Base-by-base conservation (phyloP, 2,888 invertebrate genomes). In the Zootermopsis nevadensis region DNA sequence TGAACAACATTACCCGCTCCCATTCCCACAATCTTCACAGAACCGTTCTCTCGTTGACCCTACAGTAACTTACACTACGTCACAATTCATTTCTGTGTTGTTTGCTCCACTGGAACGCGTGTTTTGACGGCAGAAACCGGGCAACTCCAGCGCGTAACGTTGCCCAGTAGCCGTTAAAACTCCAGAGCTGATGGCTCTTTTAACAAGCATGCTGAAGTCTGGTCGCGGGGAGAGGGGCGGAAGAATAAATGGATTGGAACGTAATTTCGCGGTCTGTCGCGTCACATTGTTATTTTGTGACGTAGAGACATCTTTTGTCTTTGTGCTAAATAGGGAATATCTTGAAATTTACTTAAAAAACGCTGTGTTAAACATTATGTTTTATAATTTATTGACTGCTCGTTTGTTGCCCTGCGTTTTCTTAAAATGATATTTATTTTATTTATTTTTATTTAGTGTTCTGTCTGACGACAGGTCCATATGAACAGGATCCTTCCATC, bases 31-130 rank as follows among this genome's bases (percentile, higher is more conserved):
- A 6, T n/a, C 19, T 12, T 27, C 15, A 4, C 8, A 27, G 27
- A n/a, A 6, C 60, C 19, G 6, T 55, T 55, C 55, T 55, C 55
- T 55, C 55, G n/a, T n/a, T 55, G n/a, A 24, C 55, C 55, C 55
- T n/a, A 24, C 22, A 55, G 22, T 55, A n/a, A 55, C 24, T 55
- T 55, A 55, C n/a, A 55, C 1, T n/a, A 55, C 6, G 55, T 55
- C 55, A 55, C 55, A 55, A 60, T 27, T 60, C 60, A 27, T 60
- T 60, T 60, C 60, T n/a, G 60, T 60, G 12, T n/a, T n/a, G 60
- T 60, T 60, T 60, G 60, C 60, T 60, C 6, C 27, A n/a, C 27
- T 27, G 7, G 48, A 48, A 48, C 48, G 10, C 15, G 60, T 60
- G n/a, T 60, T 7, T 48, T 15, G 19, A 15, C 48, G 48, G 48